Evolutionary conservation across 2,113 vertebrate species (phyloP).

Genomic region (Melospiza melodia): DNA sequence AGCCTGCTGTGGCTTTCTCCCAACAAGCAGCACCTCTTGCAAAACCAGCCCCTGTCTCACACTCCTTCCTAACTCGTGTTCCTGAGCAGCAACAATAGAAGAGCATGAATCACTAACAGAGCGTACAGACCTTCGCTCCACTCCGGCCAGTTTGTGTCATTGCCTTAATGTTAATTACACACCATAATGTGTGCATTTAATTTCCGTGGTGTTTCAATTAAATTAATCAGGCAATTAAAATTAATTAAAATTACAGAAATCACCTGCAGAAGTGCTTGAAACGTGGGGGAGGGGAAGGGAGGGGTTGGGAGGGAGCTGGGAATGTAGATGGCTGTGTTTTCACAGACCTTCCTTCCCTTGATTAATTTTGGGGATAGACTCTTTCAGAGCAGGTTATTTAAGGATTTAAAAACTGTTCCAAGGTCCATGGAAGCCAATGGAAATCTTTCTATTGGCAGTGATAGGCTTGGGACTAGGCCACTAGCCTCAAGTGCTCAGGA

Average conservation of each 20-base stretch:
- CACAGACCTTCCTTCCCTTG: slow-evolving; percentile 59
- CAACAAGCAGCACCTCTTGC: slow-evolving; percentile 49
- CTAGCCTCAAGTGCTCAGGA: not conserved
- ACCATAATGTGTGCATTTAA: slow-evolving; percentile 60
- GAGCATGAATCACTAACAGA: slow-evolving; percentile 54
- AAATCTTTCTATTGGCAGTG: not conserved
- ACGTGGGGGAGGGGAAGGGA: slow-evolving; percentile 40
- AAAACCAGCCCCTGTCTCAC: slow-evolving; percentile 52
- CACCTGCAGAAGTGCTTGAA: slow-evolving; percentile 61
- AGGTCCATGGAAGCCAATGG: not conserved
- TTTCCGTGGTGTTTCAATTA: slow-evolving; percentile 72
- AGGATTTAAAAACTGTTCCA: slow-evolving; percentile 51
- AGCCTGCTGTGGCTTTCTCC: slow-evolving; percentile 58
- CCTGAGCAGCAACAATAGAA: not conserved
- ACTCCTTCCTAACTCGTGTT: slow-evolving; percentile 28
- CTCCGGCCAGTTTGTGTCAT: slow-evolving; percentile 54
- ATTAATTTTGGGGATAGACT: slow-evolving; percentile 63
- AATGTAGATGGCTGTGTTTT: slow-evolving; percentile 59
- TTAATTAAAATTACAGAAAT: slow-evolving; percentile 73
- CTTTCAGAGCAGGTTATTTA: slow-evolving; percentile 50
- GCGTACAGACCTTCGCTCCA: not conserved
- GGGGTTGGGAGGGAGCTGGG: slow-evolving; percentile 66
- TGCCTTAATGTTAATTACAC: slow-evolving; percentile 56
- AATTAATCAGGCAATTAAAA: slow-evolving; percentile 75
- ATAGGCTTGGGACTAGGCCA: slow-evolving; percentile 33